Conservation (phyloP, 2,113 vertebrate species). For the Halcyon malimbica region DNA sequence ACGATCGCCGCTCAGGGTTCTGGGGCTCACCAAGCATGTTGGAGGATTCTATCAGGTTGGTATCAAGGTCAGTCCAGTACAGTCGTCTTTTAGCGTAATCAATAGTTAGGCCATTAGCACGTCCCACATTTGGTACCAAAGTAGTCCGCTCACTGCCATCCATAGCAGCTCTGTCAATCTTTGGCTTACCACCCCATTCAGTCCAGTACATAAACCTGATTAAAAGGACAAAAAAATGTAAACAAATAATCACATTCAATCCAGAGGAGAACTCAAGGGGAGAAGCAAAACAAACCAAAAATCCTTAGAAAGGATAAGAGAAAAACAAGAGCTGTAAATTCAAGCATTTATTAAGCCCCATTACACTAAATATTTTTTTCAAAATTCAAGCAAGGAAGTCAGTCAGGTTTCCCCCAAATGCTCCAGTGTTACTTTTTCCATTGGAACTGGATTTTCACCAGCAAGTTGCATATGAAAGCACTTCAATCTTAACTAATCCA, state of each 20-base stretch:
- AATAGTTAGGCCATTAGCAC: slow-evolving; percentile 94
- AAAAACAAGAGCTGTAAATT: slow-evolving; percentile 13
- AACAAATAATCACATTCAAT: not conserved
- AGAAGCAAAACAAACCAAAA: not conserved
- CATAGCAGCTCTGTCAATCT: slow-evolving; percentile 95
- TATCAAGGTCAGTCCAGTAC: slow-evolving; percentile 97
- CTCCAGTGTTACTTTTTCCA: slow-evolving; percentile 1
- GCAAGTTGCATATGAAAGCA: not conserved
- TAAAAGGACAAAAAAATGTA: not conserved
- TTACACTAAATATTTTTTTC: not conserved
- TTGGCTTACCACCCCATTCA: slow-evolving; percentile 95
- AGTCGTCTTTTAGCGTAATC: slow-evolving; percentile 93
- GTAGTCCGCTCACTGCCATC: slow-evolving; percentile 90
- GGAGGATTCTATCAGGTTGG: slow-evolving; percentile 94
- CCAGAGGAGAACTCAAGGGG: not conserved
- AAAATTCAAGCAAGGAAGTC: slow-evolving; percentile 8
- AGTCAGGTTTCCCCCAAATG: slow-evolving; percentile 46
- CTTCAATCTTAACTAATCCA: not conserved
- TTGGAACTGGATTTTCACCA: slow-evolving; percentile 20
- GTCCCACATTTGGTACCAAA: slow-evolving; percentile 90
- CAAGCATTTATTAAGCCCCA: not conserved
- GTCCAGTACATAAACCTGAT: slow-evolving; percentile 98
- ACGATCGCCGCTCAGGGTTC: not conserved
- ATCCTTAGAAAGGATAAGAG: not conserved
- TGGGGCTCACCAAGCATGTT: slow-evolving; percentile 89